Evolutionary conservation across 2,888 invertebrate species (phyloP).

Genomic region (Cantharis rustica): DNA sequence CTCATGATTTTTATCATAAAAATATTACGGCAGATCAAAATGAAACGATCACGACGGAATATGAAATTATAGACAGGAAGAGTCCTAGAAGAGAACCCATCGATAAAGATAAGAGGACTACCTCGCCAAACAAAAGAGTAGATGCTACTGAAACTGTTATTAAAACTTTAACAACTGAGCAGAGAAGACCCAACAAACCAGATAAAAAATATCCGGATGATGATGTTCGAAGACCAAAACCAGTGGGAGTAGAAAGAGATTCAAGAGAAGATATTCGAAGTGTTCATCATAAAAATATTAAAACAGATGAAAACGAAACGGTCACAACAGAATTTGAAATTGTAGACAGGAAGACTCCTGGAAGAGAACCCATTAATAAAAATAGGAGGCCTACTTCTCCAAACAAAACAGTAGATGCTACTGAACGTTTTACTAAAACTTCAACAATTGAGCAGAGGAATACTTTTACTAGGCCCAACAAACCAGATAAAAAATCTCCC

Average conservation of each 20-base stretch:
- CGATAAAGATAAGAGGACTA: constrained; percentile 1
- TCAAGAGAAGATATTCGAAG: background rate
- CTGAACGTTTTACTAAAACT: background rate
- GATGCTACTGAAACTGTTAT: background rate
- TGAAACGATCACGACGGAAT: background rate
- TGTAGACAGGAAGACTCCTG: background rate
- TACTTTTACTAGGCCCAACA: background rate
- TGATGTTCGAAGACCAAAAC: background rate
- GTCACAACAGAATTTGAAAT: background rate
- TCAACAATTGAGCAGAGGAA: background rate
- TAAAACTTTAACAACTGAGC: background rate
- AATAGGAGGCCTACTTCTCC: background rate
- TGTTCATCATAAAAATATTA: background rate
- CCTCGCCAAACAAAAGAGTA: background rate
- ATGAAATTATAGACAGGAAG: background rate
- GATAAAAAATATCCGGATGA: constrained; percentile 8
- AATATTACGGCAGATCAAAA: background rate
- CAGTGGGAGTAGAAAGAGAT: background rate
- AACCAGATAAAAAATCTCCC: constrained; percentile 1
- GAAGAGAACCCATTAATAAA: background rate
- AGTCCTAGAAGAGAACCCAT: background rate
- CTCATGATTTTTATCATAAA: background rate
- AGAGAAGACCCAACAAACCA: background rate
- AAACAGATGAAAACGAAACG: background rate
- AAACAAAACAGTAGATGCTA: background rate